Conservation (phyloP, 2,797 vertebrate species). For the Smutsia gigantea region DNA sequence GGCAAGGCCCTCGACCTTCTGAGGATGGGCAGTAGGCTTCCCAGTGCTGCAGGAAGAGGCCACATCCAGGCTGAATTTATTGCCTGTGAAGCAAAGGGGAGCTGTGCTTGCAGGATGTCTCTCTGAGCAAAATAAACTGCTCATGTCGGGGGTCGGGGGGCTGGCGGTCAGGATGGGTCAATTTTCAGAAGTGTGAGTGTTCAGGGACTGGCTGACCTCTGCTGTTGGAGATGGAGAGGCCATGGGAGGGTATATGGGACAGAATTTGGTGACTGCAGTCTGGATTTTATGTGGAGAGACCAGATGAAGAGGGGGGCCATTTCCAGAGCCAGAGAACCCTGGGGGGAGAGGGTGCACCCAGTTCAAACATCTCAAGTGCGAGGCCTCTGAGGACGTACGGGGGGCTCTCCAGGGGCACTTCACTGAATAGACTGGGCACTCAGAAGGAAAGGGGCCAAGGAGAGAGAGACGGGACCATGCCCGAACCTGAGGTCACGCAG, state of each 20-base stretch:
- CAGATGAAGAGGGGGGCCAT: not conserved
- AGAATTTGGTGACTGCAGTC: not conserved
- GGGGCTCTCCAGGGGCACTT: not conserved
- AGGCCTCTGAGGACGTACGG: too few species aligned
- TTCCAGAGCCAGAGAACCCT: not conserved
- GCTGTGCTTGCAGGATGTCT: not conserved
- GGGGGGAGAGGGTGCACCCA: too few species aligned
- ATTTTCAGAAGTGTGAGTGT: not conserved
- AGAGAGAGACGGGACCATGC: not conserved
- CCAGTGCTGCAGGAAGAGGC: not conserved
- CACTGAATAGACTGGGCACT: not conserved
- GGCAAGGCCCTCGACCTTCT: accelerated
- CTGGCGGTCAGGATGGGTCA: not conserved
- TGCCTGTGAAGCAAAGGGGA: not conserved
- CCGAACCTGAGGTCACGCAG: not conserved
- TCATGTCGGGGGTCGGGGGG: too few species aligned
- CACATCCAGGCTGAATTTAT: accelerated
- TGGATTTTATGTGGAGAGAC: not conserved
- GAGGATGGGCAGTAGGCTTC: too few species aligned
- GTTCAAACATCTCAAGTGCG: too few species aligned
- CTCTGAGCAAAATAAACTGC: not conserved
- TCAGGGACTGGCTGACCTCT: too few species aligned
- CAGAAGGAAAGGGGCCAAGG: not conserved
- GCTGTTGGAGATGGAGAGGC: not conserved
- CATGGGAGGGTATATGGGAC: not conserved